Percentiles rank a stretch among this genome's conserved stretches.
Evolutionary conservation across 2,113 vertebrate species (phyloP).

Genomic region (Oncorhynchus tshawytscha): DNA sequence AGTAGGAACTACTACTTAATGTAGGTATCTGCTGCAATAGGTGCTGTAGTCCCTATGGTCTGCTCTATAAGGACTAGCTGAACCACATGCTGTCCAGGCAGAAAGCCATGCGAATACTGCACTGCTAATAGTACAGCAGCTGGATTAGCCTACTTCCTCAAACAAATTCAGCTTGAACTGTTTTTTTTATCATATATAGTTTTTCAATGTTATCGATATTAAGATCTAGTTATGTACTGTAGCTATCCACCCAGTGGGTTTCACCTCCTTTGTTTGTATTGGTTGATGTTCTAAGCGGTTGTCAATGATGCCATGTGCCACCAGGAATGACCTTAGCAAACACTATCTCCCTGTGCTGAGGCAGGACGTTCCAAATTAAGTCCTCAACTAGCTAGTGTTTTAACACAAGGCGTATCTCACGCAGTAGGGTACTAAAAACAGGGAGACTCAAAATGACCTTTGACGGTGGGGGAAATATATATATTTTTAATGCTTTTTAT

Average conservation of each 20-base stretch:
- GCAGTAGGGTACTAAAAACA: background rate
- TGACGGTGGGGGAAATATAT: background rate
- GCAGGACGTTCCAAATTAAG: constrained; percentile 17
- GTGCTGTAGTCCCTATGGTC: background rate
- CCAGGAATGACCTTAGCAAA: constrained; percentile 24
- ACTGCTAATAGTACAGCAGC: background rate
- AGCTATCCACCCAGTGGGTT: background rate
- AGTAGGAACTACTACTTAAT: too few relatives aligned
- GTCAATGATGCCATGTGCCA: background rate
- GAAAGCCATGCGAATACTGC: background rate
- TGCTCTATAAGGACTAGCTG: background rate
- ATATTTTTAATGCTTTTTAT: too few relatives aligned
- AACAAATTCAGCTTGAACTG: too few relatives aligned
- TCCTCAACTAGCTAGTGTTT: constrained; percentile 15
- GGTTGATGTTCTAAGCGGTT: background rate
- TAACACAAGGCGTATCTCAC: background rate
- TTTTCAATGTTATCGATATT: background rate
- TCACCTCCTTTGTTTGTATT: background rate
- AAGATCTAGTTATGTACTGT: background rate
- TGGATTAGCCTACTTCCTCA: background rate
- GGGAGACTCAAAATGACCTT: background rate
- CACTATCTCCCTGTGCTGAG: constrained; percentile 33
- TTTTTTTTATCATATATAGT: background rate
- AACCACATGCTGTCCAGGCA: background rate
- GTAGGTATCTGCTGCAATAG: too few relatives aligned